A percentile compares a stretch with the other conserved stretches of the same genome.
Evolutionary conservation across 2,888 invertebrate genomes (phyloP).

Genomic region (Achlya flavicornis): DNA sequence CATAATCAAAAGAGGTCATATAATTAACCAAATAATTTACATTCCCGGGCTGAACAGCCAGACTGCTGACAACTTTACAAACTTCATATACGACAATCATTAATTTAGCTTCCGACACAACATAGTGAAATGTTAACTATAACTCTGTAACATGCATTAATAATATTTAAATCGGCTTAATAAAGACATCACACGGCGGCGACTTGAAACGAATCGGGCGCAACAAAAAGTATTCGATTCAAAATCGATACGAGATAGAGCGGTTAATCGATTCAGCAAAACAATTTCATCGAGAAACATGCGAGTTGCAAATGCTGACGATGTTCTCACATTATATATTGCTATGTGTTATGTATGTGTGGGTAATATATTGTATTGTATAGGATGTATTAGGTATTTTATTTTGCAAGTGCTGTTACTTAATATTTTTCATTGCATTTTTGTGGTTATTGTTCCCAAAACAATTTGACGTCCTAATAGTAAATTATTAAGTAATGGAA

Average conservation of each 20-base stretch:
- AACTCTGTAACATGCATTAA: constrained; percentile 30
- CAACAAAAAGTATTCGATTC: constrained; percentile 70
- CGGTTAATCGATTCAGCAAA: constrained; percentile 78
- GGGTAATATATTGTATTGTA: not conserved
- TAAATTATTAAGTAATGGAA: no score
- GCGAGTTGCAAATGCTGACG: constrained; percentile 65
- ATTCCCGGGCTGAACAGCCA: no score
- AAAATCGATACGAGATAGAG: constrained; percentile 66
- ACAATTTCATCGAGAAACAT: constrained; percentile 74
- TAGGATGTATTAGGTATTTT: not conserved
- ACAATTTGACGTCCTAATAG: no score
- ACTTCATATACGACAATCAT: not conserved
- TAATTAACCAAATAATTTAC: no score
- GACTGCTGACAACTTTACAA: not conserved
- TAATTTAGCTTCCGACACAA: not conserved
- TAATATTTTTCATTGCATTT: not conserved
- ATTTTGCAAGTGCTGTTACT: not conserved
- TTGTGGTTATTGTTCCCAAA: no score
- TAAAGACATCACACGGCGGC: constrained; percentile 69
- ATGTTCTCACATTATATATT: constrained; percentile 55
- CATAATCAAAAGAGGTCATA: no score
- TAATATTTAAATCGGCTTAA: constrained; percentile 53
- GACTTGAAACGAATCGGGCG: constrained; percentile 52
- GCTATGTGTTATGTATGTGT: constrained; percentile 22
- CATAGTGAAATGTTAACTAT: constrained; percentile 12